A percentile compares a stretch with the other conserved stretches of the same genome.
These are phyloP conservation scores for Lathronympha strigana DNA, from an alignment of 2,888 invertebrate species.

Conservation along the genomic window DNA sequence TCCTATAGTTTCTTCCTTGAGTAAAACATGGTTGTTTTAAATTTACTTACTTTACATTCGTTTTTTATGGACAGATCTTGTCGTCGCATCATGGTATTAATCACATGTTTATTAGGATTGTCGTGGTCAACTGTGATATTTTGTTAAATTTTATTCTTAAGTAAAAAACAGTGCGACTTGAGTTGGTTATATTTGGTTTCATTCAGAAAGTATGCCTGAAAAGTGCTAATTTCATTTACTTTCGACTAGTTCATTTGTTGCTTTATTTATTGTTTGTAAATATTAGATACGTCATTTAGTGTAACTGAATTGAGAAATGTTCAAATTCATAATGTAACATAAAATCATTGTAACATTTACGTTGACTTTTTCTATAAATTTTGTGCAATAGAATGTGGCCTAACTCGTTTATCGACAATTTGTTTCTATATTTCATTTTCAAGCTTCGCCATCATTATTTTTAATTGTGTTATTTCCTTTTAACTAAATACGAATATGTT, in stretches of 20 bases:
- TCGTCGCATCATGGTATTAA: conserved; percentile 62
- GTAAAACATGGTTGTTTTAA: conserved; percentile 47
- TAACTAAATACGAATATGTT: conserved; percentile 79
- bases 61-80: conserved; percentile 52
- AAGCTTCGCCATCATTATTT: conserved; percentile 68
- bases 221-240: conserved; percentile 58
- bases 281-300: conserved; percentile 67
- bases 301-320: conserved; percentile 65
- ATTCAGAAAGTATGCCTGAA: conserved; percentile 57
- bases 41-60: conserved; percentile 46
- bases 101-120: conserved; percentile 70
- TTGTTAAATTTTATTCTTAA: conserved; percentile 82
- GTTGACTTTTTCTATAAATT: conserved; percentile 54
- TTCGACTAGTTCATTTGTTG: conserved; percentile 71
- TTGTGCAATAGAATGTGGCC: conserved; percentile 80
- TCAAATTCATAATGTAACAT: conserved; percentile 62
- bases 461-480: conserved; percentile 80
- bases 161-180: conserved; percentile 65
- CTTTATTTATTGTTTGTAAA: conserved; percentile 83
- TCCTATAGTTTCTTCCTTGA: conserved; percentile 55
- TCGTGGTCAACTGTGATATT: conserved; percentile 84
- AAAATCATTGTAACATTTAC: conserved; percentile 51
- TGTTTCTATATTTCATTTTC: conserved; percentile 62
- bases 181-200: conserved; percentile 62
- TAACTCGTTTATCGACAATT: conserved; percentile 56